These are phyloP conservation scores for Pollenia amentaria DNA, from an alignment of 2,888 invertebrate genomes.

Conservation along the genomic window DNA sequence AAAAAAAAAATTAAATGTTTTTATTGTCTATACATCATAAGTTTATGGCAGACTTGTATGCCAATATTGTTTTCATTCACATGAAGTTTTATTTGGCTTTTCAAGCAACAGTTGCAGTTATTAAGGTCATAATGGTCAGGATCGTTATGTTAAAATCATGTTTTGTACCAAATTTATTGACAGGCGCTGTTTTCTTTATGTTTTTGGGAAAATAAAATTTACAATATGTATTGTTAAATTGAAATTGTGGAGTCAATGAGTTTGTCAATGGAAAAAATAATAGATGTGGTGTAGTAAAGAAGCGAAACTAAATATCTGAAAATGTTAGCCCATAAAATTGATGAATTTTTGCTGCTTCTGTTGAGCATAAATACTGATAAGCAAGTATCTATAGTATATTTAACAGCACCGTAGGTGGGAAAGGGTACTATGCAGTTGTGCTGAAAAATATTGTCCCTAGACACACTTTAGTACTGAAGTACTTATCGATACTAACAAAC, in stretches of 20 bases:
- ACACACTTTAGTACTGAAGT: too few relatives aligned
- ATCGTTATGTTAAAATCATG: constrained; percentile 44
- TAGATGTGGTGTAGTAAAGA: background rate
- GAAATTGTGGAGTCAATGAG: constrained; percentile 1
- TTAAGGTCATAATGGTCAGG: constrained; percentile 60
- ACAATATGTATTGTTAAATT: background rate
- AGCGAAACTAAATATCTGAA: background rate
- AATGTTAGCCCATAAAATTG: too few relatives aligned
- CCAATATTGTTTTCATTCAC: constrained; percentile 7
- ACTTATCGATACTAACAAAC: too few relatives aligned
- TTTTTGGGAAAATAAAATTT: background rate
- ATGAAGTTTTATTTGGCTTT: background rate
- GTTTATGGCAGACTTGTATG: constrained; percentile 24
- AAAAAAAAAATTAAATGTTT: constrained; percentile 31
- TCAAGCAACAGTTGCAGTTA: constrained; percentile 47
- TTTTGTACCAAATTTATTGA: constrained; percentile 48
- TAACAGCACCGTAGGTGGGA: too few relatives aligned
- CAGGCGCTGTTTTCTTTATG: background rate
- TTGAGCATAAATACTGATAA: too few relatives aligned
- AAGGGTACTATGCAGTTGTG: too few relatives aligned
- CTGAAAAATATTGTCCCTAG: too few relatives aligned
- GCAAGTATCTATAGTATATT: too few relatives aligned
- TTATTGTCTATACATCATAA: constrained; percentile 43
- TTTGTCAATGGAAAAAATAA: background rate
- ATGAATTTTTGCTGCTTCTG: too few relatives aligned